Evolutionary conservation across 2,113 vertebrate species (phyloP).

Genomic region (Erinaceus europaeus): DNA sequence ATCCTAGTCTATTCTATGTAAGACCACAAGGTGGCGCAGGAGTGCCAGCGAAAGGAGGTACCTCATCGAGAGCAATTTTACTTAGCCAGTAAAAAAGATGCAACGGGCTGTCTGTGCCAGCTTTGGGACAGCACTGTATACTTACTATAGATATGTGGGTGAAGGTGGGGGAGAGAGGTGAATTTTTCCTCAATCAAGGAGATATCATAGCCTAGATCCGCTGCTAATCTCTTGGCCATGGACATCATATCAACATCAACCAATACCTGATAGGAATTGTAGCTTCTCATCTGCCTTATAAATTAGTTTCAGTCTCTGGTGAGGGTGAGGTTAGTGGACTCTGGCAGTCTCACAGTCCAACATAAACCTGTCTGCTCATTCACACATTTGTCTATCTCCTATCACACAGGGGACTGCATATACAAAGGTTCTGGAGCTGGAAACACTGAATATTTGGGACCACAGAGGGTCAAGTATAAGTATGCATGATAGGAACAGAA

Average conservation of each 20-base stretch:
- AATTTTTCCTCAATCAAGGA: not conserved
- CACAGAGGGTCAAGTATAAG: not conserved
- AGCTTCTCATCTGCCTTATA: not conserved
- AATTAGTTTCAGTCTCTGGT: not conserved
- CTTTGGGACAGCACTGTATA: not conserved
- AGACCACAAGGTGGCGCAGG: constrained; percentile 56
- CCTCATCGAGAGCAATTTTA: not conserved
- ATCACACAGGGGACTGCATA: not conserved
- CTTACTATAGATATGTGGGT: not conserved
- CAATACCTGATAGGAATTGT: not conserved
- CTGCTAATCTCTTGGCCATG: not conserved
- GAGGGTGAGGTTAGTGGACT: not conserved
- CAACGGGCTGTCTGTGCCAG: not conserved
- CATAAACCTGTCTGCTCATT: not conserved
- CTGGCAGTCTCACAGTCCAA: not conserved
- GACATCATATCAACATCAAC: not conserved
- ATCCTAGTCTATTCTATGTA: not conserved
- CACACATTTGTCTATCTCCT: not conserved
- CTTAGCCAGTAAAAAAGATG: not conserved
- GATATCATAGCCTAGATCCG: not conserved
- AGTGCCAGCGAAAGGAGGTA: not conserved
- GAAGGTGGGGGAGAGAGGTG: too few relatives aligned
- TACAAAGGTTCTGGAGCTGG: not conserved
- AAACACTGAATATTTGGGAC: not conserved
- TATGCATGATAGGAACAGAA: not conserved